These are phyloP conservation scores for Drosophila diplacantha DNA, from an alignment of 2,888 invertebrate genomes.

Conservation along the genomic window DNA sequence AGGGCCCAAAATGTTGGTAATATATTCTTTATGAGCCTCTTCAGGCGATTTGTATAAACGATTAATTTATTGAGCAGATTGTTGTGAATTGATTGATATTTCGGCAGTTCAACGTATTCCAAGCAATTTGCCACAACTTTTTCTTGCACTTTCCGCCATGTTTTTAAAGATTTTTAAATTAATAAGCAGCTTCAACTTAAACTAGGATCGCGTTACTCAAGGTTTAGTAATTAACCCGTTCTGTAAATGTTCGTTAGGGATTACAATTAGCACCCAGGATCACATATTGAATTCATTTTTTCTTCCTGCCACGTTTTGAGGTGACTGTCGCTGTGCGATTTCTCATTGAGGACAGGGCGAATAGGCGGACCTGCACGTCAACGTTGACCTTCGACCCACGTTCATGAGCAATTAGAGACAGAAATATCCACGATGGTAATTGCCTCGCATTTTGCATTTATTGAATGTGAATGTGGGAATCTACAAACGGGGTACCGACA, in stretches of 20 bases:
- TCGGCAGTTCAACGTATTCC: background rate
- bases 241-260: background rate
- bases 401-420: slow-evolving; percentile 7
- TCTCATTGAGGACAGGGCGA: slow-evolving; percentile 1
- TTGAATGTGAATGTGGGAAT: slow-evolving; percentile 15
- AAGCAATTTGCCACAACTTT: background rate
- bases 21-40: background rate
- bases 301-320: background rate
- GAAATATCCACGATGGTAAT: slow-evolving; percentile 24
- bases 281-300: background rate
- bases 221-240: background rate
- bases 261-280: background rate
- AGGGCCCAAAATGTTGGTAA: background rate
- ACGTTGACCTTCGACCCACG: slow-evolving; percentile 19
- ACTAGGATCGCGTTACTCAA: background rate
- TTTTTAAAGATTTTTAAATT: background rate
- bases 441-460: slow-evolving; percentile 32
- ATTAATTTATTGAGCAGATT: background rate
- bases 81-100: background rate
- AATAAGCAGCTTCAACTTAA: background rate
- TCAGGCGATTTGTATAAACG: background rate
- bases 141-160: background rate
- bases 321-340: slow-evolving; percentile 7
- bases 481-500: background rate
- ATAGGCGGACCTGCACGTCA: slow-evolving; percentile 13